These are phyloP conservation scores for Arctopsyche grandis DNA, from an alignment of 1,140 invertebrate species.

Conservation along the genomic window DNA sequence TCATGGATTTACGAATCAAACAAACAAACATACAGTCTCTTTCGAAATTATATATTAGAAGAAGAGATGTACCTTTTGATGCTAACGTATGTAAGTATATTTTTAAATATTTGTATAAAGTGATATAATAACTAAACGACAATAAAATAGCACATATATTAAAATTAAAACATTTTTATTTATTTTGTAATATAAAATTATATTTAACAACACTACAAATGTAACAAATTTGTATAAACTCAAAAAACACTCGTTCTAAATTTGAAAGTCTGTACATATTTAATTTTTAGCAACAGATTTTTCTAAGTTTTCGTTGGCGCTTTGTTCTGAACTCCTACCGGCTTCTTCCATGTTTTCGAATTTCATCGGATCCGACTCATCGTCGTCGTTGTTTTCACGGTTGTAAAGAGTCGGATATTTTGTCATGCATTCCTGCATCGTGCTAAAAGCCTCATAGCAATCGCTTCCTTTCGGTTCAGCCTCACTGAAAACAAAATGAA, in stretches of 20 bases:
- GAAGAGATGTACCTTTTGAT: too few species aligned
- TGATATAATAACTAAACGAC: too few species aligned
- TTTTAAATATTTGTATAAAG: too few species aligned
- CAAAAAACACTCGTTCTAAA: background rate
- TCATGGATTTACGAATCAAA: too few species aligned
- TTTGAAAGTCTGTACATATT: background rate
- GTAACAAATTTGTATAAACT: conserved; percentile 2
- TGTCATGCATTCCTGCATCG: conserved; percentile 93
- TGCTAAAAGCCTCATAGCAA: conserved; percentile 89
- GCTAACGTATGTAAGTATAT: too few species aligned
- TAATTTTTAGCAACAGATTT: conserved; percentile 6
- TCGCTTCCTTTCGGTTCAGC: conserved; percentile 87
- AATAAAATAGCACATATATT: too few species aligned
- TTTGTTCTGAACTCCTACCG: conserved; percentile 8
- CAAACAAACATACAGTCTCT: too few species aligned
- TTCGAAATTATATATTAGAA: too few species aligned
- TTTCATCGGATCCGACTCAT: conserved; percentile 58
- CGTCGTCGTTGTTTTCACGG: conserved; percentile 69
- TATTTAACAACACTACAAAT: background rate
- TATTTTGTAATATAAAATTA: background rate
- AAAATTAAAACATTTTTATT: too few species aligned
- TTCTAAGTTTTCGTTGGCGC: background rate
- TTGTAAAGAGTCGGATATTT: conserved; percentile 89
- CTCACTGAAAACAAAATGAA: conserved; percentile 60
- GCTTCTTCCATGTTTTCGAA: conserved; percentile 49